Evolutionary conservation across 2,113 vertebrate genomes (phyloP), one percentile per base, ranked within the genome.

Genomic region (Lota lota): DNA sequence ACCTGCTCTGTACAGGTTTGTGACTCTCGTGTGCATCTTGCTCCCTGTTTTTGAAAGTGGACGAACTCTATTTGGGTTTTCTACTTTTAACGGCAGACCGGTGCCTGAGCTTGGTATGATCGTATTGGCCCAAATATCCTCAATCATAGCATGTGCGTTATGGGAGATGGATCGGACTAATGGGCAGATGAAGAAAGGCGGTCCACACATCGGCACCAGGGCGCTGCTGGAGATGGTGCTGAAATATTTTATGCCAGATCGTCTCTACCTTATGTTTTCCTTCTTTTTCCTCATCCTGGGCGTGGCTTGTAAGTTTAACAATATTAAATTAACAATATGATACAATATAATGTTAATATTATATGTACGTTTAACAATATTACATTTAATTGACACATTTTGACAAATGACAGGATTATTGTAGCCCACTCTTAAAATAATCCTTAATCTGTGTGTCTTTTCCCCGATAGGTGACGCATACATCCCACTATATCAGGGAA

Each of bases 401-500:
- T 33, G 28, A 33, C 28, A 33, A 33, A 33, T 33, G 2, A 33
- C 28, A 33, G 28, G 4, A 33, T 33, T 33, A 33, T 33, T 33
- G 28, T 33, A 33, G 28, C 28, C 28, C 4, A 33, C 4, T 33
- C 7, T 5, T 5, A 33, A 5, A 33, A 33, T 33, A 33, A 33
- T 5, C 4, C 40, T 5, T 64, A 1, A 68, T n/a, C 21, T 16
- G 59, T 61, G 20, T 1, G 4, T 18, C 15, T 19, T 22, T 60
- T 71, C 19, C 64, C 7, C 4, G 18, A 33, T 87, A 92, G 93
- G 86, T 58, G 91, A 94, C 33, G 77, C 89, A 0, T 83, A 80
- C 1, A 85, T 96, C 62, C 89, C 89, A 0, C 75, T 81, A 28
- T 95, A 85, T 68, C 91, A 90, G 0, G 96, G 96, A 0, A 82